A percentile compares a stretch with the other conserved stretches of the same genome.
These are phyloP conservation scores for Trichogramma pretiosum DNA, from an alignment of 1,140 invertebrate species.

Conservation along the genomic window DNA sequence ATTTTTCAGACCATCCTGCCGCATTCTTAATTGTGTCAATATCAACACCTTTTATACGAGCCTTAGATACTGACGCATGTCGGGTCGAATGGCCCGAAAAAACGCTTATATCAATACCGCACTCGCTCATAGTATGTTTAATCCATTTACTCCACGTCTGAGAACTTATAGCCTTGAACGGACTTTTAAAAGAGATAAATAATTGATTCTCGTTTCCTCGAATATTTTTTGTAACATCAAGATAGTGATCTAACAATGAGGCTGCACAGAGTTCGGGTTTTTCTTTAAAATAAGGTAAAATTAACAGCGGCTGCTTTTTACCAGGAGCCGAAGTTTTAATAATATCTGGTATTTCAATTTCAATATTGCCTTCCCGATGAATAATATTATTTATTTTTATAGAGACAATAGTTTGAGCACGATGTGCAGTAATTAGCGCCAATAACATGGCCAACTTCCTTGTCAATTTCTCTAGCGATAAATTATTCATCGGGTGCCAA, in stretches of 20 bases:
- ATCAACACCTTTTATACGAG: no score
- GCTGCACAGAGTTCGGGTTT: no score
- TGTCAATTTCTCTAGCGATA: background rate
- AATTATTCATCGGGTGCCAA: background rate
- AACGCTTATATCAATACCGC: no score
- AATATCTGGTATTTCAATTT: background rate
- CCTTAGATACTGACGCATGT: no score
- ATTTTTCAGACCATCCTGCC: no score
- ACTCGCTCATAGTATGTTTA: no score
- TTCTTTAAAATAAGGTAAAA: no score
- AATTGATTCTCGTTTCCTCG: background rate
- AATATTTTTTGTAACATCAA: no score
- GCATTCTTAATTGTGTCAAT: no score
- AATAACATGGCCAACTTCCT: background rate
- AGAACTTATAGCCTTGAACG: background rate
- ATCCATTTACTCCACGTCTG: background rate
- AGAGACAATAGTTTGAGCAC: background rate
- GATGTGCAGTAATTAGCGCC: background rate
- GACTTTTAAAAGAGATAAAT: background rate
- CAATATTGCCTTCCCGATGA: background rate
- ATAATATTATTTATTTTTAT: background rate
- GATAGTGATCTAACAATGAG: no score
- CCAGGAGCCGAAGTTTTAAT: background rate
- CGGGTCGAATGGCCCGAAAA: no score
- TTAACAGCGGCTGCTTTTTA: background rate